Evolutionary conservation across 1,140 invertebrate species (phyloP), one percentile per base, ranked within the genome.

Genomic region (Apis dorsata): DNA sequence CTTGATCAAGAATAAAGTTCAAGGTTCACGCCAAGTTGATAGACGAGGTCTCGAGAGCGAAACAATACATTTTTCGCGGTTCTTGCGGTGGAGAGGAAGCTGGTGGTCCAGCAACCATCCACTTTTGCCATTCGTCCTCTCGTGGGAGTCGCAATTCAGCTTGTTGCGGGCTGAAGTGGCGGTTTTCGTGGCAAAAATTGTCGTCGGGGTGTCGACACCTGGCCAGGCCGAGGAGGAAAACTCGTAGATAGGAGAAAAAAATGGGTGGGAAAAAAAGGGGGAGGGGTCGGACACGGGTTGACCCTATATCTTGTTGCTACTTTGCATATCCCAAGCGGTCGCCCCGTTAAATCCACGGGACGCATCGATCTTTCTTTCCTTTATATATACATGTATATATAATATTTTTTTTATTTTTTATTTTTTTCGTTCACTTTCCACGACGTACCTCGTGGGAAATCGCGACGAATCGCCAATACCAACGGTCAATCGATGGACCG

Each of bases 291-390:
- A 84, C 76, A 73, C 79, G 68, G 65, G 72, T 86, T 69, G 85
- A 78, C 65, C 77, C 81, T 65, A 69, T 87, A 75, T 87, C 86
- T 86, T 82, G 73, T 72, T 53, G 65, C 86, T 90, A 73, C 81
- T 90, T 90, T 90, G 81, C 88, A 90, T 90, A 90, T 88, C 78
- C 85, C 86, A 76, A 75, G 62, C 85, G 85, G 90, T 89, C 85
- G 85, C 85, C 85, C 87, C 79, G 76, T 85, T 87, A 90, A 90
- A 90, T 89, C 87, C 84, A 86, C 88, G 65, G 73, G 59, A 65
- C 80, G 87, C 87, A 89, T 88, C 87, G 83, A 79, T 86, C 85
- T 90, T 86, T 49, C 85, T 62, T 76, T 77, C 81, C 69, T 71
- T 44, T 65, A 55, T 24, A 15, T 34, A 13, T 19, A 44, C 34